These are phyloP conservation scores for Fregetta grallaria DNA, from an alignment of 2,113 vertebrate species.

Conservation along the genomic window DNA sequence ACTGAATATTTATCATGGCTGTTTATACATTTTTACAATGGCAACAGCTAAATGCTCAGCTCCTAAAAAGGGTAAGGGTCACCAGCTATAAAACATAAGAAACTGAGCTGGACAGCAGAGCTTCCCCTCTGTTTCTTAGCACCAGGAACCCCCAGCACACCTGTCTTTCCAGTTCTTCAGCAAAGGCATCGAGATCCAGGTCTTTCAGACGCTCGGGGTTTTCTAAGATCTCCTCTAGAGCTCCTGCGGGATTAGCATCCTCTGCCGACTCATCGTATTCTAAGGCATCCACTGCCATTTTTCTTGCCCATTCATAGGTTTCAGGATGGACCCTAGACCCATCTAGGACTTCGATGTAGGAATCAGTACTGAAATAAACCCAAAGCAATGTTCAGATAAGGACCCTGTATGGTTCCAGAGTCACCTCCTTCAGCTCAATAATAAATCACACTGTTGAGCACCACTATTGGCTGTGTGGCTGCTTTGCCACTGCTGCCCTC, in stretches of 20 bases:
- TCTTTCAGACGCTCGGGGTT: slow-evolving; percentile 97
- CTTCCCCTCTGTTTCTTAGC: background rate
- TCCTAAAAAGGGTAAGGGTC: background rate
- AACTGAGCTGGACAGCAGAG: background rate
- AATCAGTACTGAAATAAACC: slow-evolving; percentile 87
- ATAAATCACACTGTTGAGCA: background rate
- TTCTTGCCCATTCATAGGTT: slow-evolving; percentile 98
- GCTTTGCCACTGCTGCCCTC: background rate
- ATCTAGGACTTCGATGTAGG: slow-evolving; percentile 97
- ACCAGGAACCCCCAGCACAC: slow-evolving; percentile 64
- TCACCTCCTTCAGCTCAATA: background rate
- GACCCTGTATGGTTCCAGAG: background rate
- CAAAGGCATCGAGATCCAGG: slow-evolving; percentile 95
- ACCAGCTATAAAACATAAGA: background rate
- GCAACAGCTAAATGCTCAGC: background rate
- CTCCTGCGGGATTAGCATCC: slow-evolving; percentile 97
- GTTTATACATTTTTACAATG: background rate
- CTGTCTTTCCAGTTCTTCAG: slow-evolving; percentile 98
- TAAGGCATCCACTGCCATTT: slow-evolving; percentile 97
- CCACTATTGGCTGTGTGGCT: background rate
- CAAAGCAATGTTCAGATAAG: background rate
- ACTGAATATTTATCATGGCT: background rate
- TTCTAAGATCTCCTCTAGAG: slow-evolving; percentile 96
- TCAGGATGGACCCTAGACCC: slow-evolving; percentile 97
- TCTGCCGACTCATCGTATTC: slow-evolving; percentile 97